These are phyloP conservation scores for Eristalinus aeneus DNA, from an alignment of 2,888 invertebrate species.

Conservation along the genomic window DNA sequence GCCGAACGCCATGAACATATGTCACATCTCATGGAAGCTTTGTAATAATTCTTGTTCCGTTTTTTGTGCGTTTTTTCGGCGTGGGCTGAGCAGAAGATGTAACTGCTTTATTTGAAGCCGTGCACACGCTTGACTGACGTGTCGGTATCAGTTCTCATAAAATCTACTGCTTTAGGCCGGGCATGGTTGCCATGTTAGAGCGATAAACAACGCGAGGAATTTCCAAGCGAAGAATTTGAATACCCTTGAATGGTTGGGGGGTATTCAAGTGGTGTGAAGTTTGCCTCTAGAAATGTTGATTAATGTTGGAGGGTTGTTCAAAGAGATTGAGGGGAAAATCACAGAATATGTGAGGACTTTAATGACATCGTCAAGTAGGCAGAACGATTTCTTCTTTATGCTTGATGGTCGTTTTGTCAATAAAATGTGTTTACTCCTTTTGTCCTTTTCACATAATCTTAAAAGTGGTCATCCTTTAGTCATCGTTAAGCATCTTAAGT, in stretches of 20 bases:
- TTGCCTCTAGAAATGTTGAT: neutral
- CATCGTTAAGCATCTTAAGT: neutral
- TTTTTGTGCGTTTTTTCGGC: neutral
- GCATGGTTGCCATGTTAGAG: neutral
- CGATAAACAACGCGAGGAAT: neutral
- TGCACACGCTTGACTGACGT: conserved; percentile 18
- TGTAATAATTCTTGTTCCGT: conserved; percentile 5
- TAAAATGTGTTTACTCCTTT: neutral
- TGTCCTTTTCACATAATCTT: neutral
- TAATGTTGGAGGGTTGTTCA: neutral
- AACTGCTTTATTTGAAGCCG: conserved; percentile 9
- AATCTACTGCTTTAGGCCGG: neutral
- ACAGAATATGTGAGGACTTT: neutral
- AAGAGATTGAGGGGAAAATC: neutral
- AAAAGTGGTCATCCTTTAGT: neutral
- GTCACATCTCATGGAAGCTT: conserved; percentile 4
- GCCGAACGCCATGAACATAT: conserved; percentile 11
- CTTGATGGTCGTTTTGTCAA: too few species aligned
- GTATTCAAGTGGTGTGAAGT: too few species aligned
- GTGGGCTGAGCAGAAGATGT: neutral
- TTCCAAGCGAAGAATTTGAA: neutral
- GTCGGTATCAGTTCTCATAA: conserved; percentile 32
- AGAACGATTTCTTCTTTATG: too few species aligned
- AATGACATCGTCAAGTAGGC: neutral
- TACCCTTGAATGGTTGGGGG: neutral